Base-by-base conservation (phyloP, 1,140 invertebrate genomes). In the Trichomalopsis sarcophagae region DNA sequence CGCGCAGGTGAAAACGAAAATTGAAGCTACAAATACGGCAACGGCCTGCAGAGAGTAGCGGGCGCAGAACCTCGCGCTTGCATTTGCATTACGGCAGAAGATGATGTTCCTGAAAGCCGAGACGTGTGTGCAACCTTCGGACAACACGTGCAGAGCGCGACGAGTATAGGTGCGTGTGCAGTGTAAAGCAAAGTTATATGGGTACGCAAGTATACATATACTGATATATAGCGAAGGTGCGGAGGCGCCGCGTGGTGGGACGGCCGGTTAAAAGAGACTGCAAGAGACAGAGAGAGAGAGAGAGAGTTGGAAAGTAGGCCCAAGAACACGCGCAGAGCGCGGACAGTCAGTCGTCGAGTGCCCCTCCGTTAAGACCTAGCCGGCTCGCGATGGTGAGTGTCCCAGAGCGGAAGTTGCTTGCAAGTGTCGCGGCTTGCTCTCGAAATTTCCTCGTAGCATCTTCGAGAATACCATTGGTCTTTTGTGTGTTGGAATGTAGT, bases 241-340 rank as follows among this genome's bases (percentile, higher is more conserved):
- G 78, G 84, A 81, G 82, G 86, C 86, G 82, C 85, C 84, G 82
- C 85, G 85, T 86, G 82, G 88, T 82, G 73, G 81, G 86, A 87
- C 85, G 87, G 87, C 88, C 88, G 88, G 88, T 87, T 89, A 85
- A 84, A 87, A 87, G 82, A 40, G 62, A 50, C 66, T 33, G 33
- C 77, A 82, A 86, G 75, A 90, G 30, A 13, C 10, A 91, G 88
- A 91, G 89, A 90, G 91, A 27, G 89, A 90, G 91, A 27, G 27
- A 91, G 92, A 92, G 91, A 92, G 92, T 92, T 92, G 88, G 92
- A 93, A 93, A 93, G 92, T 93, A 93, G 92, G 92, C 88, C 91
- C 91, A 79, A 84, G 89, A 82, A 23, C 27, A 40, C 27, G 79
- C 14, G 55, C 50, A 17, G n/a, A 23, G 36, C 89, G 62, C 88